Base-by-base conservation (phyloP, 2,113 vertebrate genomes). In the Chionomys nivalis region DNA sequence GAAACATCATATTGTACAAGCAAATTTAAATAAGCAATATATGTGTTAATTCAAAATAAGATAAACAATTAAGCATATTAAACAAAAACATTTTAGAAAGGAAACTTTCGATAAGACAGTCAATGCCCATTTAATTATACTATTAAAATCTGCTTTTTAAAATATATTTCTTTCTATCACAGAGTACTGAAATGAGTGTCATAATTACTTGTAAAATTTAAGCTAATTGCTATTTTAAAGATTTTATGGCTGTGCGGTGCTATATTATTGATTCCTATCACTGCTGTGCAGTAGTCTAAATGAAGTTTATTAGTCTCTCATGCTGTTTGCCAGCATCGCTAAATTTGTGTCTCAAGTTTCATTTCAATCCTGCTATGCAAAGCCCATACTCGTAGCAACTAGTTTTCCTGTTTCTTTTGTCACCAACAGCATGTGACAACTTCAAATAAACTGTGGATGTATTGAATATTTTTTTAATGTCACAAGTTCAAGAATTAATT, bases 131-230 rank as follows among this genome's bases (percentile, higher is more conserved):
- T 93, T 92, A 78, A 77, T 63, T 66, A 39, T 33, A 31, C 52
- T 87, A 44, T 90, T 90, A 33, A 87, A 94, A 89, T 21, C 52
- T 72, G 5, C 73, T 13, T 58, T 87, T 92, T 33, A 21, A 73
- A 78, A 47, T 66, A 24, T 89, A 92, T 89, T 89, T 95, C n/a
- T 87, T 94, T 76, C 9, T 26, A 73, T 92, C 95, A 78, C 77
- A 86, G 61, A 68, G 24, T 47, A 87, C 39, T 87, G 33, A 89
- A 28, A 33, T 85, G 39, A 44, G 36, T 87, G 23, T 95, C 79
- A 90, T 14, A n/a, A 75, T 90, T 93, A 89, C 21, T 73, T 70
- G 19, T 44, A 85, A 47, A 47, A 47, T 47, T 81, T n/a, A 90
- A 94, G 68, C n/a, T 93, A 58, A 78, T 52, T 75, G 36, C 39